Base-by-base conservation (phyloP, 2,888 invertebrate species). In the Scrobipalpa costella region DNA sequence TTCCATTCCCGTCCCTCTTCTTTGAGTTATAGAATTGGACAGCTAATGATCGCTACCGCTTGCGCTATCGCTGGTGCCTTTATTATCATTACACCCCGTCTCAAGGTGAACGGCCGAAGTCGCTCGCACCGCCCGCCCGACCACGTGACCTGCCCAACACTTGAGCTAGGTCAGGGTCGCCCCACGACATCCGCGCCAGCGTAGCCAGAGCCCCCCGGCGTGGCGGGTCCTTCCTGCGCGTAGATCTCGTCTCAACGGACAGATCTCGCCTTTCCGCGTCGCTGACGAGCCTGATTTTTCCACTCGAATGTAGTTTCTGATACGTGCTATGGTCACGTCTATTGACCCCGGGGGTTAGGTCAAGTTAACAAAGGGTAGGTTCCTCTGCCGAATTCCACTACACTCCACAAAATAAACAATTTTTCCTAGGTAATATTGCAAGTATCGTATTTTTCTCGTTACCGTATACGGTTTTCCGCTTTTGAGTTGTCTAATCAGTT, bases 111-210 rank as follows among this genome's bases (percentile, higher is more conserved):
- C 80, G 90, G 82, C 86, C 89, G 73, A 75, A 77, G 83, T 78
- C 73, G 77, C 78, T 78, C 78, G 71, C 76, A 74, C 83, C 88
- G 87, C 86, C 85, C 88, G 83, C 85, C 88, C 86, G 81, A 75
- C 79, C 86, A 83, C 84, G 86, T 86, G 89, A 86, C 88, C 86
- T 86, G 83, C 86, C 85, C 88, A 85, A 77, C 83, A 81, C 87
- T 86, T 89, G 85, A 74, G 85, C 83, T 88, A 88, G 90, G 90
- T 90, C 90, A 90, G 83, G 90, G 90, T 87, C 88, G 80, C 73
- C 71, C 71, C 77, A 81, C 79, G 82, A 82, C 83, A 80, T 80
- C 78, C 74, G 72, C 79, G 74, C 71, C 81, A 77, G 71, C 77
- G 76, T 73, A 75, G 69, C 67, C 68, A 79, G 86, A 83, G 76